Conservation (phyloP, 2,888 invertebrate species). For the Sarcophaga subvicina region DNA sequence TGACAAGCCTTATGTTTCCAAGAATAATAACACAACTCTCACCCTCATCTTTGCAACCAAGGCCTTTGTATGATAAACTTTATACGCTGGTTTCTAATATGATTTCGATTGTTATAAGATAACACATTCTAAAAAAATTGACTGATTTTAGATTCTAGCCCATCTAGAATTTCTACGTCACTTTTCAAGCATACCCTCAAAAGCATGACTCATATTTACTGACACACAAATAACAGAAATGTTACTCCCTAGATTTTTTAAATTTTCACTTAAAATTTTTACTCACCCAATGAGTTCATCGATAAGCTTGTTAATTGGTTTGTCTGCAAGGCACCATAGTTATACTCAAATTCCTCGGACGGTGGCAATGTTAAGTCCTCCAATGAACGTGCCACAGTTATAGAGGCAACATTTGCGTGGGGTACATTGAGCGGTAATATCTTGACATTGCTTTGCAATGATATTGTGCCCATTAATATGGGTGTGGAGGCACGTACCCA, state of each 20-base stretch:
- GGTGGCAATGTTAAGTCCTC: slow-evolving; percentile 65
- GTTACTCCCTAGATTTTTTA: neutral
- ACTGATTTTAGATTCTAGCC: no score
- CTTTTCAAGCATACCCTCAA: no score
- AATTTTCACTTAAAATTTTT: neutral
- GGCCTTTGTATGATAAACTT: no score
- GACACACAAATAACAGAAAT: no score
- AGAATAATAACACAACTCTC: no score
- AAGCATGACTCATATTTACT: no score
- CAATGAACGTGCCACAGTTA: slow-evolving; percentile 54
- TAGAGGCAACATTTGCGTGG: slow-evolving; percentile 27
- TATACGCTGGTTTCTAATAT: no score
- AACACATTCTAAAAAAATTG: no score
- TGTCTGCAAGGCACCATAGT: neutral
- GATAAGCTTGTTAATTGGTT: slow-evolving; percentile 67
- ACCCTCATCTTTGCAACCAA: no score
- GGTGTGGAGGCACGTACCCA: slow-evolving; percentile 72
- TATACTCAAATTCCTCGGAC: slow-evolving; percentile 64
- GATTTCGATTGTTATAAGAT: no score
- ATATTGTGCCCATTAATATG: slow-evolving; percentile 72
- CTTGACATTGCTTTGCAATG: slow-evolving; percentile 48
- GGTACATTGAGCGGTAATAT: neutral
- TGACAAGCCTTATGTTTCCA: no score
- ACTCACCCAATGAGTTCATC: slow-evolving; percentile 73
- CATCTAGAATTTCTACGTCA: no score